A percentile compares a stretch with the other conserved stretches of the same genome.
Conservation (phyloP, 2,888 invertebrate species). For the Oithona nana region DNA sequence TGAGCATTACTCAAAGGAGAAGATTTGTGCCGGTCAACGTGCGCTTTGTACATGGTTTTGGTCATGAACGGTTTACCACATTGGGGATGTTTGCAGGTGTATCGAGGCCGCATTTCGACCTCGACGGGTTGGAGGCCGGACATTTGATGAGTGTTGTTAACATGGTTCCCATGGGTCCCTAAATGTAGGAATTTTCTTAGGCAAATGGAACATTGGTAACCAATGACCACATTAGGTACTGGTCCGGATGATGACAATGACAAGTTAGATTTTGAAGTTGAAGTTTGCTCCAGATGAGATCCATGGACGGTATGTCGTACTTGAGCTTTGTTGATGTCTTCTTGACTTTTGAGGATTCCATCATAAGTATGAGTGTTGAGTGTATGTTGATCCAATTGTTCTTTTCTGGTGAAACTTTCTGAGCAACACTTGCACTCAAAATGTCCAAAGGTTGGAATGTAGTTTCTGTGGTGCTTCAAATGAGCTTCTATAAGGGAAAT, state of each 20-base stretch:
- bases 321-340: too few species aligned
- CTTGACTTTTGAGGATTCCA: too few species aligned
- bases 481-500: too few species aligned
- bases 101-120: background rate
- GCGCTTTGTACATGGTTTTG: background rate
- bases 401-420: constrained; percentile 1
- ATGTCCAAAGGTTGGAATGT: constrained; percentile 7
- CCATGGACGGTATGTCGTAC: too few species aligned
- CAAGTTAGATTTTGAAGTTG: too few species aligned
- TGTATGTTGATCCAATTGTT: background rate
- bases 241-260: too few species aligned
- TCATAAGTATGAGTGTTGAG: background rate
- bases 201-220: constrained; percentile 2
- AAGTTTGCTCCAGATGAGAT: too few species aligned
- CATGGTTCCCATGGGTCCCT: background rate
- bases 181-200: background rate
- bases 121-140: background rate
- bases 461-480: constrained; percentile 4
- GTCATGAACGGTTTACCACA: constrained; percentile 6
- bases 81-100: background rate
- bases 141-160: constrained; percentile 3
- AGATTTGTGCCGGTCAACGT: background rate
- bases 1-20: background rate
- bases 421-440: background rate
- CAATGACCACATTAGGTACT: background rate